Percentiles rank a stretch among this genome's conserved stretches.
Evolutionary conservation across 64 coral and sea anemone genomes (phyloP).

Genomic region (Dendrophyllia cribrosa): DNA sequence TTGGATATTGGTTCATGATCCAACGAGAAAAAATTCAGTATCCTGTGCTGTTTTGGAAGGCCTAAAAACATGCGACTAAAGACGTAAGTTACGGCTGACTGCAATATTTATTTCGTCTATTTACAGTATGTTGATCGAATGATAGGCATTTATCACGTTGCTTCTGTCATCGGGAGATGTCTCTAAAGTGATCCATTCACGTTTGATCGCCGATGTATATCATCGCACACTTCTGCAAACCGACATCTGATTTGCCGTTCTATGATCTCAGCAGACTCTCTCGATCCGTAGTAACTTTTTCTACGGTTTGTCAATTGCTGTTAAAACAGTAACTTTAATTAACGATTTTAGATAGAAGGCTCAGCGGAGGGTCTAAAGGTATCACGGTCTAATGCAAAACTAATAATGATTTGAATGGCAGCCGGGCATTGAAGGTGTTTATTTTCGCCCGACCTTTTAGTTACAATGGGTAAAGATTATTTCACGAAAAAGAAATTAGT

Average conservation of each 20-base stretch:
- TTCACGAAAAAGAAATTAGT: slow-evolving; percentile 37
- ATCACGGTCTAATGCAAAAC: slow-evolving; percentile 32
- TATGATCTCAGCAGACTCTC: not conserved
- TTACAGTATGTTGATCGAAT: not conserved
- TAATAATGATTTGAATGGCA: slow-evolving; percentile 50
- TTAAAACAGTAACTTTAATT: slow-evolving; percentile 45
- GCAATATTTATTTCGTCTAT: not conserved
- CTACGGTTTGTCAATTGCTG: slow-evolving; percentile 1
- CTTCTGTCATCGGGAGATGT: slow-evolving; percentile 37
- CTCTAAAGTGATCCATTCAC: slow-evolving; percentile 27
- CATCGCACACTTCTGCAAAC: not conserved
- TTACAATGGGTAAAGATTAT: slow-evolving; percentile 1
- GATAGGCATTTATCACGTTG: slow-evolving; percentile 59
- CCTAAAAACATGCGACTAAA: no score
- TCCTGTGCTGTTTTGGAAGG: no score
- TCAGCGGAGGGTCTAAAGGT: slow-evolving; percentile 41
- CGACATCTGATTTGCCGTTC: not conserved
- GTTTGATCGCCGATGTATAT: not conserved
- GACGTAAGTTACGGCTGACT: not conserved
- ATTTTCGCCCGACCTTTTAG: slow-evolving; percentile 35
- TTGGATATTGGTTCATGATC: no score
- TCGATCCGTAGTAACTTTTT: not conserved
- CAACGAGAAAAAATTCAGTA: no score
- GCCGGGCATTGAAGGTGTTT: slow-evolving; percentile 31
- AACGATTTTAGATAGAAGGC: slow-evolving; percentile 1